Base-by-base conservation (phyloP, 2,888 invertebrate species). In the Yponomeuta plumbellus region DNA sequence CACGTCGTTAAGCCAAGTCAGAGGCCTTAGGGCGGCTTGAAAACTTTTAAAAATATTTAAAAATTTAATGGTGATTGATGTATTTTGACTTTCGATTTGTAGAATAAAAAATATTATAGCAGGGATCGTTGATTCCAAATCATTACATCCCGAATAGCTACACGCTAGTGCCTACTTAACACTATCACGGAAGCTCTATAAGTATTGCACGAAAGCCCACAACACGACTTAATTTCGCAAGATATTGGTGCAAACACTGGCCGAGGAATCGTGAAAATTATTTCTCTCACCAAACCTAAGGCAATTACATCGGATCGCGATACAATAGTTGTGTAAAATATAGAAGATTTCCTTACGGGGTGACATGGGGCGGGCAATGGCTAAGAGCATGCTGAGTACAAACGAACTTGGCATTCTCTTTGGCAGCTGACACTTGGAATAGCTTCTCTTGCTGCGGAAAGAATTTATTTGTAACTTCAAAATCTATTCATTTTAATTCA, bases 331-430 rank as follows among this genome's bases (percentile, higher is more conserved):
- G 20, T 26, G 61, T 61, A 34, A 61, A 68, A 67, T 68, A 68
- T 70, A 69, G 69, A 66, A 69, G 69, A 68, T 68, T 68, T 64
- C 70, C 70, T 69, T 70, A 69, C 65, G 58, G 57, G 68, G 68
- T 65, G 68, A 70, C 70, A 69, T 62, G 65, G 63, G 69, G 69
- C 70, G 69, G 61, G 61, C 61, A 17, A 21, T 23, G 21, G 58
- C 58, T 58, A 58, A 58, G 5, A 52, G 44, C 44, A 11, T 52
- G 44, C 3, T 52, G 44, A 52, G 44, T 52, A 52, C 17, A 52
- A 52, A 17, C 6, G 8, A 52, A 52, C 44, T 4, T 0, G 44
- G 44, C 17, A 8, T 17, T 52, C 17, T 52, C 17, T 52, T 17
- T 3, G 17, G 17, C 1, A 52, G 44, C 5, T 52, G 44, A 52